phyloP scores from a whole-genome alignment of 1,140 invertebrate species.

The Caenorhabditis remanei region DNA sequence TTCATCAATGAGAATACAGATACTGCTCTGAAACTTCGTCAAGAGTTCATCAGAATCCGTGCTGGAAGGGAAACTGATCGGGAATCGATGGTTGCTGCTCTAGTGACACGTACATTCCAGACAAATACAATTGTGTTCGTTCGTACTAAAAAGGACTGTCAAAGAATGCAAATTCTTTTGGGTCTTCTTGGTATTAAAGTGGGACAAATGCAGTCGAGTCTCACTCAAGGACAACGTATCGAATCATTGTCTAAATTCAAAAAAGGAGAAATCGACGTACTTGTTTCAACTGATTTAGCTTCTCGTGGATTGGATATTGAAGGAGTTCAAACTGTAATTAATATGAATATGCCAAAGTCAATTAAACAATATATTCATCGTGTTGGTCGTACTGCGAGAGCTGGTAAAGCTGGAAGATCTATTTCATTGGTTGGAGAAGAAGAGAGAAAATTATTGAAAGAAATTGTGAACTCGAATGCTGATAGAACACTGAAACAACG shows the following conservation, averaged over 20 bases:
- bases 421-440: conserved; percentile 93
- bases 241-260: conserved; percentile 75
- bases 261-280: conserved; percentile 84
- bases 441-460: conserved; percentile 90
- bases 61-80: conserved; percentile 87
- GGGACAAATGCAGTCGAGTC: conserved; percentile 93
- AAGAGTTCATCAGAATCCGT: conserved; percentile 93
- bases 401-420: conserved; percentile 79
- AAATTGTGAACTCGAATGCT: conserved; percentile 86
- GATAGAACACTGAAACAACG: conserved; percentile 86
- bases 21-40: conserved; percentile 91
- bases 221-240: conserved; percentile 85
- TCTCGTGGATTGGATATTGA: conserved; percentile 95
- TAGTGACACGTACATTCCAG: conserved; percentile 84
- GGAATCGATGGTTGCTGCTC: conserved; percentile 86
- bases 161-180: conserved; percentile 89
- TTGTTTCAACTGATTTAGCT: conserved; percentile 95
- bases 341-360: conserved; percentile 93
- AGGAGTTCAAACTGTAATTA: conserved; percentile 83
- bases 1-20: conserved; percentile 95
- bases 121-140: conserved; percentile 94
- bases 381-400: conserved; percentile 83
- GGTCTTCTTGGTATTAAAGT: conserved; percentile 86
- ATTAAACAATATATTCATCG: conserved; percentile 95
- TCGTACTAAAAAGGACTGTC: conserved; percentile 93